Percentiles rank a stretch among this genome's conserved stretches.
phyloP scores from a whole-genome alignment of 2,797 vertebrate species.

The Phataginus tetradactyla region DNA sequence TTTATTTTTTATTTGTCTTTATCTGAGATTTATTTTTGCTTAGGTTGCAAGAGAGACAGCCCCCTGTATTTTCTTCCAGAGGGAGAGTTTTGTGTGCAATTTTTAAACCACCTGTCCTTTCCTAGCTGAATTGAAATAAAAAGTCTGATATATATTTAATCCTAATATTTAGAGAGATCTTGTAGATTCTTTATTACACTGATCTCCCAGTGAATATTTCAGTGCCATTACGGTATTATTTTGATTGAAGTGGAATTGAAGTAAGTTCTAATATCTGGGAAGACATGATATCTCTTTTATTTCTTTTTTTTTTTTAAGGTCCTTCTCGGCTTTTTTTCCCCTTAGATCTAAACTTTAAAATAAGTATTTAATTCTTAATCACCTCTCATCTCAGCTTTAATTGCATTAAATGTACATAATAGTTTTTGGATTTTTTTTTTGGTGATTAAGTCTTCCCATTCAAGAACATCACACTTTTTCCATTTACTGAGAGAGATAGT shows the following conservation, averaged over 20 bases:
- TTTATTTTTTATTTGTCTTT: neutral
- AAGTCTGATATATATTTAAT: neutral
- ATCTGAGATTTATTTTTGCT: constrained; percentile 32
- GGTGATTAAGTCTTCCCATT: neutral
- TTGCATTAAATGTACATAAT: neutral
- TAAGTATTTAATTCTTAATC: neutral
- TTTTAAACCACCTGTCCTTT: neutral
- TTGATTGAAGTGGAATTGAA: neutral
- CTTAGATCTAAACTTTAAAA: neutral
- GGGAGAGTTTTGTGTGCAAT: neutral
- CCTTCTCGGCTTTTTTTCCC: neutral
- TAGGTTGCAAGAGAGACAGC: neutral
- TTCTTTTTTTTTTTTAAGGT: constrained; percentile 13
- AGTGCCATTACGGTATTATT: neutral
- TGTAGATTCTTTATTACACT: neutral
- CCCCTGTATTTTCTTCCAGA: neutral
- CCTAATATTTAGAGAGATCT: neutral
- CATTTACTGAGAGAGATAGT: neutral
- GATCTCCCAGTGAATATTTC: neutral
- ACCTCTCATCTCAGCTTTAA: neutral
- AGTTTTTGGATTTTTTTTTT: neutral
- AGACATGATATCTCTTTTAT: neutral
- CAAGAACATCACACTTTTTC: neutral
- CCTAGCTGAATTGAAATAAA: neutral
- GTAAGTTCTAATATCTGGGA: neutral